These are phyloP conservation scores for Darevskia nairensis DNA, from an alignment of 2,797 vertebrate genomes.

Conservation along the genomic window DNA sequence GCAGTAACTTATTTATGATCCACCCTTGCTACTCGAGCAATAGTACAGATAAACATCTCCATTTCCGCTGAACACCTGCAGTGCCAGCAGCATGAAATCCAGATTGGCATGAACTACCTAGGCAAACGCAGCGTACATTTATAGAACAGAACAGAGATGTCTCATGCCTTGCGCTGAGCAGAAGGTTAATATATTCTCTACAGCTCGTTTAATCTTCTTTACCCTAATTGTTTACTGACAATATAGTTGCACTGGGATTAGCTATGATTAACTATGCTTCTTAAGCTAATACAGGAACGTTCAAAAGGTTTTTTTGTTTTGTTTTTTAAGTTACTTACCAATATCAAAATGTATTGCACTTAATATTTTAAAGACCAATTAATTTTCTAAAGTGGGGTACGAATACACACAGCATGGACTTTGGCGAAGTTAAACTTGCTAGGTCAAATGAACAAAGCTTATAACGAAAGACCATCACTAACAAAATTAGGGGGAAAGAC, in stretches of 20 bases:
- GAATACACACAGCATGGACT: neutral
- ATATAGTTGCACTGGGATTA: constrained; percentile 23
- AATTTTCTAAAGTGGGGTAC: constrained; percentile 31
- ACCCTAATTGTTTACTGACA: neutral
- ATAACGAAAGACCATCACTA: neutral
- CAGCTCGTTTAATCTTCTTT: constrained; percentile 51
- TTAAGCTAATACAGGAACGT: constrained; percentile 35
- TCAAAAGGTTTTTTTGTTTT: neutral
- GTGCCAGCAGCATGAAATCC: constrained; percentile 67
- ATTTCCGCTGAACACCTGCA: constrained; percentile 63
- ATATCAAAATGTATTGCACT: constrained; percentile 13
- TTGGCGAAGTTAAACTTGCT: constrained; percentile 36
- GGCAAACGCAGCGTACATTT: constrained; percentile 62
- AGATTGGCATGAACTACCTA: constrained; percentile 65
- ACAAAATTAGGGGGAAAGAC: neutral
- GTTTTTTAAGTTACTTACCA: constrained; percentile 12
- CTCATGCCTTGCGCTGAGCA: constrained; percentile 67
- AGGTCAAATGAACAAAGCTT: neutral
- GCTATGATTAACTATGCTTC: constrained; percentile 39
- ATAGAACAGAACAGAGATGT: constrained; percentile 59
- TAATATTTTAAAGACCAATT: constrained; percentile 43
- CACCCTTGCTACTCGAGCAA: constrained; percentile 49
- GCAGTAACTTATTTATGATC: constrained; percentile 47
- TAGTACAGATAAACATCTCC: constrained; percentile 60
- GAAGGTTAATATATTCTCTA: constrained; percentile 63